These are phyloP conservation scores for Microctenopoma lineatum DNA, from an alignment of 2,797 vertebrate species.

Conservation along the genomic window DNA sequence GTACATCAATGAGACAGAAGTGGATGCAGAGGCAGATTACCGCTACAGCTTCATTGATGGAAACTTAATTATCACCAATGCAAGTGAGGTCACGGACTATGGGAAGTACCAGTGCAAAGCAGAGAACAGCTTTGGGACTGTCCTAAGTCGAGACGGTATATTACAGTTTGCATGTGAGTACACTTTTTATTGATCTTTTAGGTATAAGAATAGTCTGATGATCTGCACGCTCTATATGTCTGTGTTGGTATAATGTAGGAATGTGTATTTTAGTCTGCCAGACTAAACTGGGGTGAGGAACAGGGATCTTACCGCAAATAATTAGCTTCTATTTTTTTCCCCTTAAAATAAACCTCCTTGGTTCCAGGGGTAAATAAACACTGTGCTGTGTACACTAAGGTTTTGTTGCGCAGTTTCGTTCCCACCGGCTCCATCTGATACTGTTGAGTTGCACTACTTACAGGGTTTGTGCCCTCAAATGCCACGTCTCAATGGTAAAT, in stretches of 20 bases:
- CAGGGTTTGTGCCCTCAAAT: slow-evolving; percentile 62
- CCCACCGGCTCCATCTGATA: slow-evolving; percentile 55
- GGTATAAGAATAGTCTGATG: not conserved
- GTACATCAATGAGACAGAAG: slow-evolving; percentile 91
- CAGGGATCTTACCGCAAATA: slow-evolving; percentile 17
- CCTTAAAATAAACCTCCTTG: slow-evolving; percentile 46
- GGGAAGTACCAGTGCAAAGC: slow-evolving; percentile 94
- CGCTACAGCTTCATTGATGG: slow-evolving; percentile 91
- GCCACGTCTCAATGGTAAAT: slow-evolving; percentile 63
- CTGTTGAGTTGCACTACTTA: slow-evolving; percentile 59
- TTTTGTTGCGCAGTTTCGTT: slow-evolving; percentile 37
- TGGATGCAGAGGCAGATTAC: slow-evolving; percentile 87
- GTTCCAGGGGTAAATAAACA: slow-evolving; percentile 54
- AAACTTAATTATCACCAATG: slow-evolving; percentile 90
- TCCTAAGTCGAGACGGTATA: slow-evolving; percentile 90
- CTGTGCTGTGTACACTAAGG: slow-evolving; percentile 14
- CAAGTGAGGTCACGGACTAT: slow-evolving; percentile 87
- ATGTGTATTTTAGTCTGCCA: not conserved
- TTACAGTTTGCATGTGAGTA: slow-evolving; percentile 98
- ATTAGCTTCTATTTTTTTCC: slow-evolving; percentile 39
- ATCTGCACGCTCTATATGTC: not conserved
- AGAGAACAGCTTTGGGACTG: slow-evolving; percentile 87
- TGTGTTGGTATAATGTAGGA: not conserved
- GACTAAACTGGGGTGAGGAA: not conserved
- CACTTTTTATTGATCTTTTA: slow-evolving; percentile 1